Evolutionary conservation across 2,888 invertebrate genomes (phyloP), one percentile per base, ranked within the genome.

Genomic region (Tipula confusa): DNA sequence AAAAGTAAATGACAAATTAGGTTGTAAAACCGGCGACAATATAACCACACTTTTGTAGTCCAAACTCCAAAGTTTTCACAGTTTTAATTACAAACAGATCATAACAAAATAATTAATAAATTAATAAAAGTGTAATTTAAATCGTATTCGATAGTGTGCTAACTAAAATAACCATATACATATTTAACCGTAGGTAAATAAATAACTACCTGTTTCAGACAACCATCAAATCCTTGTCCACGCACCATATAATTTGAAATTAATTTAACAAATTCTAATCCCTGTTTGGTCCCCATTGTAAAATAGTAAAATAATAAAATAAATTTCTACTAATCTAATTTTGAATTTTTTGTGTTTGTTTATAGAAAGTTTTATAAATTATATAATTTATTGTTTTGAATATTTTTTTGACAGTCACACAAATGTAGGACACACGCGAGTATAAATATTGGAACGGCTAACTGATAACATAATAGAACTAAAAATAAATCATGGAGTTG

Each of bases 201-300:
- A 91, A 33, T n/a, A 29, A 15, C n/a, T 85, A 92, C 92, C 86
- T 91, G 90, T 85, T 90, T 89, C 85, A 92, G 86, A 38, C 89
- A 88, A 36, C 87, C 88, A 79, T 90, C 91, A 85, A 90, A 91
- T 7, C 89, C 89, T 1, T 89, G 88, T 0, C 88, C 85, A 43
- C 88, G 88, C 0, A 86, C 80, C 0, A 89, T 84, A 84, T 83
- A 87, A 6, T 90, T 88, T 0, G 89, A 86, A 6, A 91, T n/a
- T 38, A 86, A 84, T 86, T 89, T 90, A 0, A 91, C 84, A 24
- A 91, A 86, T 82, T 90, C 89, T 1, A 89, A 84, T 28, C 88
- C 88, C 85, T 88, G 89, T 83, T 88, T 88, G 6, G 85, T 84
- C 15, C 86, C 84, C 86, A 87, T 87, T 79, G 43, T 80, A 48